Evolutionary conservation across 2,888 invertebrate species (phyloP).

Genomic region (Lysandra bellargus): DNA sequence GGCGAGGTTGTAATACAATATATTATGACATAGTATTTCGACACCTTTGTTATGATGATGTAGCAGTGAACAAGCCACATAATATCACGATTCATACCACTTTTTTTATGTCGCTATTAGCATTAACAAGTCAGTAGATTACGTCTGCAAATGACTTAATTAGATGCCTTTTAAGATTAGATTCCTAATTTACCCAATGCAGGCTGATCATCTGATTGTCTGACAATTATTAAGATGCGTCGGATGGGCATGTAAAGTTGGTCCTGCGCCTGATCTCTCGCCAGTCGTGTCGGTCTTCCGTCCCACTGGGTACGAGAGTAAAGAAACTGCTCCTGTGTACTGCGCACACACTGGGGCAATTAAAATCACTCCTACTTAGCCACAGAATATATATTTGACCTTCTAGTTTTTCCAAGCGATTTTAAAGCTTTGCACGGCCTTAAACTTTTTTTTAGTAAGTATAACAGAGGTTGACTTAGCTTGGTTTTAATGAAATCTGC

Average conservation of each 20-base stretch:
- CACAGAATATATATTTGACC: no score
- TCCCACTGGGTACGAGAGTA: no score
- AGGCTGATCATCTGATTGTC: neutral
- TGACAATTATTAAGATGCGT: neutral
- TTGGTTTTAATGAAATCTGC: neutral
- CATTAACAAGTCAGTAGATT: no score
- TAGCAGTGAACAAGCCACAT: neutral
- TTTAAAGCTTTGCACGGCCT: no score
- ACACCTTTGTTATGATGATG: neutral
- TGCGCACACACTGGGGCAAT: no score
- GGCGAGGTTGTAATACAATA: neutral
- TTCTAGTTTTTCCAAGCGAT: no score
- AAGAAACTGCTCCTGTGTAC: no score
- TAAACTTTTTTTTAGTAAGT: no score
- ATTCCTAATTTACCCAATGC: neutral
- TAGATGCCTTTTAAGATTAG: neutral
- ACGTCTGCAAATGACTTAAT: no score
- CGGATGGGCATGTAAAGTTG: neutral
- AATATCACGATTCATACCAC: neutral
- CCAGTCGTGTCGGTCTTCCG: no score
- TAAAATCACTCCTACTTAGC: neutral
- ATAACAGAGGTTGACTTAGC: no score
- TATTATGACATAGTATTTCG: neutral
- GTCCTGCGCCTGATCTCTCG: no score
- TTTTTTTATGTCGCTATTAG: neutral